A percentile compares a stretch with the other conserved stretches of the same genome.
Conservation (phyloP, 2,797 vertebrate species). For the Sebastes alutus region DNA sequence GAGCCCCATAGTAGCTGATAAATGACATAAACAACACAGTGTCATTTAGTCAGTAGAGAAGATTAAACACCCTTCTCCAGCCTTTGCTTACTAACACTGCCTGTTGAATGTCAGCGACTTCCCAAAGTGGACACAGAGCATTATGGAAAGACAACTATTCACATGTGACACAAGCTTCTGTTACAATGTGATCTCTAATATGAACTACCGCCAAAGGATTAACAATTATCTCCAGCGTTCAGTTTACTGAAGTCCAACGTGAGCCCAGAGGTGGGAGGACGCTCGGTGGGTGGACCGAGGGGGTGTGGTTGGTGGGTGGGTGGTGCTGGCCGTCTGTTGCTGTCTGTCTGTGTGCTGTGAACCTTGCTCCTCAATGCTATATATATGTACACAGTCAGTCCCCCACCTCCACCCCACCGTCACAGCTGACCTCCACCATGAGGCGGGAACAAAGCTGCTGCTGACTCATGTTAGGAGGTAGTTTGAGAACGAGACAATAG, state of each 20-base stretch:
- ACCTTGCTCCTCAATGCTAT: slow-evolving; percentile 69
- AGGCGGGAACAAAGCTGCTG: slow-evolving; percentile 1
- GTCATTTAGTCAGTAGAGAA: neutral
- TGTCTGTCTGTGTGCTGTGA: slow-evolving; percentile 72
- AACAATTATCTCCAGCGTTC: slow-evolving; percentile 16
- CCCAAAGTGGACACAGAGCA: neutral
- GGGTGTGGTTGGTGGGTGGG: neutral
- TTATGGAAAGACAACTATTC: neutral
- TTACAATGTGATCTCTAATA: neutral
- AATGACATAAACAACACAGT: no score
- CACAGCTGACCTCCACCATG: slow-evolving; percentile 55
- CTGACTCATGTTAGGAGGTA: slow-evolving; percentile 1
- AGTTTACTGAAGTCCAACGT: neutral
- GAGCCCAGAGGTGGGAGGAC: neutral
- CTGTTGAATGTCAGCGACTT: neutral
- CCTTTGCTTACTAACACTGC: neutral
- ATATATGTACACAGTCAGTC: slow-evolving; percentile 55
- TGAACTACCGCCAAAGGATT: slow-evolving; percentile 16
- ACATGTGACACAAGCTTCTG: neutral
- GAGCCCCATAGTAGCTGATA: no score
- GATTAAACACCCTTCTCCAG: neutral
- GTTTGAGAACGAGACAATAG: neutral
- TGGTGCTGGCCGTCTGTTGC: slow-evolving; percentile 65
- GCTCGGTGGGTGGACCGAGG: neutral
- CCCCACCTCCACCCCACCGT: neutral